These are phyloP conservation scores for Agonum fuliginosum DNA, from an alignment of 2,888 invertebrate species.

Conservation along the genomic window DNA sequence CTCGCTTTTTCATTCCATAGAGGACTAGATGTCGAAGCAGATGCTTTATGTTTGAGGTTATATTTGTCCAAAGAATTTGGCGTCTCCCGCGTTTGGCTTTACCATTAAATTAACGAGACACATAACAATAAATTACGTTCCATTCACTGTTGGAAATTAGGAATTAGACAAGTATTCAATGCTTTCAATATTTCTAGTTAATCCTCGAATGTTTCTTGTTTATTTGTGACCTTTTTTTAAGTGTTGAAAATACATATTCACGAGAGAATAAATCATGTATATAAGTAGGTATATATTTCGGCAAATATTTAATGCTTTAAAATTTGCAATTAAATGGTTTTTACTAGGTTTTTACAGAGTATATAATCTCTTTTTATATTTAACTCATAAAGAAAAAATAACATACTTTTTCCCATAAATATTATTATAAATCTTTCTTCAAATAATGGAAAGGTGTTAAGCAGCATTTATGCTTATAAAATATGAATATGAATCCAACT, in stretches of 20 bases:
- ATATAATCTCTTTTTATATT: no score
- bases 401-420: no score
- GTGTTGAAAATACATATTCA: neutral
- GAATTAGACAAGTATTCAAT: conserved; percentile 30
- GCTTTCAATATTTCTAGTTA: neutral
- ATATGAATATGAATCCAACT: no score
- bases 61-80: conserved; percentile 41
- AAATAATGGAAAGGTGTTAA: no score
- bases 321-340: no score
- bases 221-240: neutral
- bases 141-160: conserved; percentile 29
- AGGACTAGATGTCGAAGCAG: neutral
- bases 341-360: no score
- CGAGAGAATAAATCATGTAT: no score
- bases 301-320: no score
- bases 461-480: no score
- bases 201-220: neutral
- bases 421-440: no score
- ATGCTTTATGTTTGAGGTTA: conserved; percentile 21
- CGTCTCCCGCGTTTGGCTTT: conserved; percentile 20
- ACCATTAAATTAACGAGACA: conserved; percentile 18
- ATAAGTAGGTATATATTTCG: no score
- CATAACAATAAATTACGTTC: conserved; percentile 35
- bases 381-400: no score
- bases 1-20: conserved; percentile 24